Evolutionary conservation across 1,140 invertebrate species (phyloP), one percentile per base, ranked within the genome.

Genomic region (Chlorops oryzae): DNA sequence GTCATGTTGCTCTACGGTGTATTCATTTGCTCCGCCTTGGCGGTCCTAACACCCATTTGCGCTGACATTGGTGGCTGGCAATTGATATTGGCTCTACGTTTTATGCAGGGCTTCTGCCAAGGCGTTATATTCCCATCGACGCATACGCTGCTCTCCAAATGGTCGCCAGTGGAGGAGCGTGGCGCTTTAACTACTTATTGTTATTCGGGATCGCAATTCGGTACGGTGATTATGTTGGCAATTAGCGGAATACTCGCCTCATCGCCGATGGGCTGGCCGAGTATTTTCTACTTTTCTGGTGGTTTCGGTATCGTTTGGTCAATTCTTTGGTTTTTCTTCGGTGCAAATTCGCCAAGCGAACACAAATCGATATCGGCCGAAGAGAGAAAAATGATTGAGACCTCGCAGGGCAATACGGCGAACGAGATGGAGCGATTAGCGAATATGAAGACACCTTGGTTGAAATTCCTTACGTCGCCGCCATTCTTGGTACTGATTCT

Each of bases 401-500:
- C 50, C n/a, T 52, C 56, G 1, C 15, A 50, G 22, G 53, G 50
- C 2, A 15, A 17, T 4, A 35, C 18, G 9, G 18, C 18, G 21
- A 34, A 18, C 4, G 25, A 40, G n/a, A 27, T 46, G 10, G 34
- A 42, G 2, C 15, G 15, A 7, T 44, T 28, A 12, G 18, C 24
- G 21, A 32, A 25, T 1, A n/a, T 15, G 70, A 53, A 52, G 3
- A 63, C 58, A 25, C 63, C 91, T 86, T 34, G 94, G 90, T 84
- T 76, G 66, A 52, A 67, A 75, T 39, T 90, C 95, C 74, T 88
- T 21, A 49, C 51, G 9, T 91, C 88, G 2, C 51, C 82, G 2
- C 86, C 92, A 2, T 83, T 96, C 55, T 88, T 87, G 83, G 86
- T 90, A 0, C 75, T 95, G 6, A 79, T 90, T 15, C 74, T 90